A percentile compares a stretch with the other conserved stretches of the same genome.
Conservation (phyloP, 2,113 vertebrate species). For the Trogon surrucura region DNA sequence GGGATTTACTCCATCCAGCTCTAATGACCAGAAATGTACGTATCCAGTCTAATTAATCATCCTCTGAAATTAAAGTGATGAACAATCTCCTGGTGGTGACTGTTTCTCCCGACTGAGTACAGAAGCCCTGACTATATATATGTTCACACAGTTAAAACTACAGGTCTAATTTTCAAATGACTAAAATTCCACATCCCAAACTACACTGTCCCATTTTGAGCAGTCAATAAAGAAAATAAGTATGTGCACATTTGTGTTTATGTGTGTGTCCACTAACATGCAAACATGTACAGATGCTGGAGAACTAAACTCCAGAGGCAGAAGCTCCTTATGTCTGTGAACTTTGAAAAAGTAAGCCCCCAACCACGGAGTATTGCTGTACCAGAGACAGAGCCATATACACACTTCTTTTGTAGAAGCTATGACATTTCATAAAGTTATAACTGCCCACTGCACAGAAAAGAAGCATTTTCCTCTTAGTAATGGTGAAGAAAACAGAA, state of each 20-base stretch:
- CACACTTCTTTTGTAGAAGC: background rate
- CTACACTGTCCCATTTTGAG: background rate
- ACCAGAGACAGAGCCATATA: background rate
- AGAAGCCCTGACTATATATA: background rate
- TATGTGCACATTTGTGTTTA: background rate
- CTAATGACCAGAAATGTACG: background rate
- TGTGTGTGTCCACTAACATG: background rate
- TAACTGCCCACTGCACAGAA: background rate
- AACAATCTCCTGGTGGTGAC: background rate
- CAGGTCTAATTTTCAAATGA: background rate
- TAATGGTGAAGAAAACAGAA: background rate
- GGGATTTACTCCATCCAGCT: background rate
- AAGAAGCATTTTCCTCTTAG: background rate
- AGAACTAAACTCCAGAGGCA: background rate
- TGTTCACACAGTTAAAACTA: background rate
- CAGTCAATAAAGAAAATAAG: background rate
- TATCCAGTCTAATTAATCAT: background rate
- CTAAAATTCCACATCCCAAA: background rate
- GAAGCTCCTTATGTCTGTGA: background rate
- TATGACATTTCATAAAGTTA: background rate
- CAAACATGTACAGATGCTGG: background rate
- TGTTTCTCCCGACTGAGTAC: accelerated
- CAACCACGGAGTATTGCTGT: background rate
- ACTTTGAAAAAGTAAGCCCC: background rate
- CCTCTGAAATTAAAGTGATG: background rate